phyloP scores from a whole-genome alignment of 2,888 invertebrate species.

The Ophion ventricosus region DNA sequence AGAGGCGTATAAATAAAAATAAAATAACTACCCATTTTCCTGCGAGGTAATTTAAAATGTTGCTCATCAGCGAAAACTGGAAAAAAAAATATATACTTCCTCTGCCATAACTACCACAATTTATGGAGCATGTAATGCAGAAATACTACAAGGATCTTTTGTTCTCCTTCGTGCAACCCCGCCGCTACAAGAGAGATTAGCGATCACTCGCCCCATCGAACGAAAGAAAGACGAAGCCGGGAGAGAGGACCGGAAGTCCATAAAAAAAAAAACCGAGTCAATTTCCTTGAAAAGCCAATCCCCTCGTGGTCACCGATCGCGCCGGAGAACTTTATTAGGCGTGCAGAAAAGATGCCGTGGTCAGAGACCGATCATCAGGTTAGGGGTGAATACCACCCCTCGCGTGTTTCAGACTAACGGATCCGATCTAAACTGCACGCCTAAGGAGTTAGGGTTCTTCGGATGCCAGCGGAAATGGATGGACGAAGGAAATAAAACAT shows the following conservation, averaged over 20 bases:
- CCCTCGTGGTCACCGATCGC: constrained; percentile 65
- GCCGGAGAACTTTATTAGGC: constrained; percentile 68
- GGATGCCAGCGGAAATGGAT: not conserved
- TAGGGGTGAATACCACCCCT: constrained; percentile 12
- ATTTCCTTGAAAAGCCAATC: constrained; percentile 62
- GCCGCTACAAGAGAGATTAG: constrained; percentile 62
- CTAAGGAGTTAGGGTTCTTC: not conserved
- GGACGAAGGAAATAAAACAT: not conserved
- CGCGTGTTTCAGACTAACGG: constrained; percentile 1
- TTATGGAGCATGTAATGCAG: not conserved
- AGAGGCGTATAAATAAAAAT: too few species aligned
- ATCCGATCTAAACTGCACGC: constrained; percentile 4
- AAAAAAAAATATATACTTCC: not conserved
- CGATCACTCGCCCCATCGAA: constrained; percentile 50
- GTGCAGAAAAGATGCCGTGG: constrained; percentile 70
- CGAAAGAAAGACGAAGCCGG: constrained; percentile 18
- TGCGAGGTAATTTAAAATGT: not conserved
- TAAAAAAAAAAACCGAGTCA: constrained; percentile 31
- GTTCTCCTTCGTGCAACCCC: constrained; percentile 5
- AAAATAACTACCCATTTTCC: too few species aligned
- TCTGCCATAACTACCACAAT: not conserved
- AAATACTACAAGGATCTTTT: not conserved
- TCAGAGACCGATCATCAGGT: constrained; percentile 5
- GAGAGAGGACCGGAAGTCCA: constrained; percentile 31
- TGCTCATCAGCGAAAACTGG: not conserved